Evolutionary conservation across 2,113 vertebrate species (phyloP), one percentile per base, ranked within the genome.

Genomic region (Tetrao urogallus): DNA sequence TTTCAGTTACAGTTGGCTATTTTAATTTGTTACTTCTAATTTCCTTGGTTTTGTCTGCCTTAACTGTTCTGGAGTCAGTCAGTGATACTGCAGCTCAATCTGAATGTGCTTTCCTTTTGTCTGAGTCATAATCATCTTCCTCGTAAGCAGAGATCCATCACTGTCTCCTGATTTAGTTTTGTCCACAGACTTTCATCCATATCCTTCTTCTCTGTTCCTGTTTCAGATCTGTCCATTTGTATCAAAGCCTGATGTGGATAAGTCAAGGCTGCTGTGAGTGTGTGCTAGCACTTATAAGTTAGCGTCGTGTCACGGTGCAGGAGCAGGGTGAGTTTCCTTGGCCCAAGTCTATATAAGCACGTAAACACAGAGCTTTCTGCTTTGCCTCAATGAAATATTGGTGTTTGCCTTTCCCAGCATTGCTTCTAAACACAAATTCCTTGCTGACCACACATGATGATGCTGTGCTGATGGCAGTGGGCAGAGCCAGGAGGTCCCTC

Each of bases 71-170:
- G 57, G 36, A 50, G 82, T 85, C 38, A 64, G n/a, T 56, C 38
- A 79, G 36, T 0, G 2, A 36, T 86, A 32, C 38, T 77, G 56
- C 24, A 91, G 52, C 83, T 89, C 74, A 58, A 52, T 69, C 45
- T 79, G 12, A 11, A 2, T 38, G 14, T 60, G 34, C 82, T 87
- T 86, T 93, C 22, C 74, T 86, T 89, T 25, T 11, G 58, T 58
- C 82, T 93, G 92, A 94, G 91, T 95, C 94, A 94, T 77, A 91
- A 67, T 91, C 79, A 40, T 85, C 84, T 77, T 89, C 87, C 67
- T 77, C 38, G 5, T 30, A 56, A 89, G 65, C 64, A 86, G 61
- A 60, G 79, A 80, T 93, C 87, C 86, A 73, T 95, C 90, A 83
- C 76, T 88, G 92, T 92, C 85, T 89, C 56, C 85, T 92, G 91